Base-by-base conservation (phyloP, 2,113 vertebrate species). In the Lagopus muta region DNA sequence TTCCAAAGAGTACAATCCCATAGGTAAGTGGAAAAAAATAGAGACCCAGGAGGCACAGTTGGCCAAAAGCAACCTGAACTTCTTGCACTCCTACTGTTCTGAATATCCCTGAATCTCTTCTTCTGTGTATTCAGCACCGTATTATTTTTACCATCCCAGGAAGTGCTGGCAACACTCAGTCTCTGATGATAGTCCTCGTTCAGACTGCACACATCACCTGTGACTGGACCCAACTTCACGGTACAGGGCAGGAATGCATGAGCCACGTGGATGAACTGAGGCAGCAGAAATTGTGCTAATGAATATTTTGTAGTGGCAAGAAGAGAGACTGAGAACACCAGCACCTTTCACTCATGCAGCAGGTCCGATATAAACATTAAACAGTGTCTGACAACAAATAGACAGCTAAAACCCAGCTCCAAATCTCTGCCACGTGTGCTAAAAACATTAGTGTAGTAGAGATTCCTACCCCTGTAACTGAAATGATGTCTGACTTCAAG, bases 391-490 rank as follows among this genome's bases (percentile, higher is more conserved):
- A 4, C 40, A 27, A 50, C 10, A 42, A 27, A 10, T 5, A 47
- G 52, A 25, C 40, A 64, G 52, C n/a, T 48, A 52, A 86, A 80
- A 47, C 22, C n/a, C 64, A 82, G 19, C 42, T 61, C n/a, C 42
- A 42, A 40, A 66, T 22, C 28, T 79, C 52, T 62, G 43, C 30
- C 66, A 82, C 10, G 27, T 20, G 54, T 43, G 20, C 43, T 72
- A 36, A 64, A 79, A 42, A 4, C 45, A 50, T 30, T 4, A 5
- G n/a, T 10, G 36, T 6, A 13, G 54, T 86, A 69, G 24, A 87
- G n/a, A 84, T 77, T 93, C 94, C 52, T 95, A 98, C 98, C 98
- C 95, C 97, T 18, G 88, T 89, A 65, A 98, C 93, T 0, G 94
- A 92, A 21, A 97, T 16, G 5, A 72, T 79, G 71, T 90, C 77